Percentiles rank a stretch among this genome's conserved stretches.
These are phyloP conservation scores for Andrena camellia DNA, from an alignment of 2,888 invertebrate species.

Conservation along the genomic window DNA sequence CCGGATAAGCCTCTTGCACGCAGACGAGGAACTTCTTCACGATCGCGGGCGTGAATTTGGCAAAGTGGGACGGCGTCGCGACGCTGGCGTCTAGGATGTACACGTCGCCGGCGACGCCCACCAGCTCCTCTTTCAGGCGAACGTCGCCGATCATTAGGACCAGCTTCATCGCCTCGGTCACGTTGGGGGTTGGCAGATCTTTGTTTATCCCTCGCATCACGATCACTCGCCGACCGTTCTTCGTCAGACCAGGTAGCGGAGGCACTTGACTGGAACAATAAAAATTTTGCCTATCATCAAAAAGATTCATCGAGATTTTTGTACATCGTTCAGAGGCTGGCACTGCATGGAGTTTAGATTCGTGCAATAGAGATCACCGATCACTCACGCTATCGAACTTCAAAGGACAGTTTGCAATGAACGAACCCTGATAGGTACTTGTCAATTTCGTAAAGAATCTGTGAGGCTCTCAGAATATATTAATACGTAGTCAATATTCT, in stretches of 20 bases:
- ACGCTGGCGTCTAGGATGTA: conserved; percentile 93
- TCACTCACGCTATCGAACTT: no score
- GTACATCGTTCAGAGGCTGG: no score
- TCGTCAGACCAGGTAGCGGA: conserved; percentile 92
- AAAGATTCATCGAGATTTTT: no score
- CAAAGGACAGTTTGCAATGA: no score
- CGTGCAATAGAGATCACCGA: no score
- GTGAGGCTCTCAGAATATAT: no score
- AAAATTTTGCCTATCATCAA: no score
- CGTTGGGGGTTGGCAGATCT: conserved; percentile 89
- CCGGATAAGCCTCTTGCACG: conserved; percentile 95
- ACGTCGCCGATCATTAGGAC: conserved; percentile 94
- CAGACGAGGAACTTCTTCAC: conserved; percentile 95
- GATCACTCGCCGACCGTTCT: conserved; percentile 92
- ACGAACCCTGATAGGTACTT: no score
- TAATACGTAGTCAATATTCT: no score
- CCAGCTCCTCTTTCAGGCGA: conserved; percentile 91
- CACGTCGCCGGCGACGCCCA: conserved; percentile 94
- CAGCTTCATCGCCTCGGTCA: conserved; percentile 92
- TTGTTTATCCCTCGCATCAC: conserved; percentile 91
- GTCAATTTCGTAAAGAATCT: no score
- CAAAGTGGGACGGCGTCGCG: conserved; percentile 92
- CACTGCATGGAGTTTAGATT: no score
- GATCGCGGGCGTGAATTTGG: conserved; percentile 93
- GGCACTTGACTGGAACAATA: conserved; percentile 89